Evolutionary conservation across 2,888 invertebrate genomes (phyloP), one percentile per base, ranked within the genome.

Genomic region (Molorchus minor): DNA sequence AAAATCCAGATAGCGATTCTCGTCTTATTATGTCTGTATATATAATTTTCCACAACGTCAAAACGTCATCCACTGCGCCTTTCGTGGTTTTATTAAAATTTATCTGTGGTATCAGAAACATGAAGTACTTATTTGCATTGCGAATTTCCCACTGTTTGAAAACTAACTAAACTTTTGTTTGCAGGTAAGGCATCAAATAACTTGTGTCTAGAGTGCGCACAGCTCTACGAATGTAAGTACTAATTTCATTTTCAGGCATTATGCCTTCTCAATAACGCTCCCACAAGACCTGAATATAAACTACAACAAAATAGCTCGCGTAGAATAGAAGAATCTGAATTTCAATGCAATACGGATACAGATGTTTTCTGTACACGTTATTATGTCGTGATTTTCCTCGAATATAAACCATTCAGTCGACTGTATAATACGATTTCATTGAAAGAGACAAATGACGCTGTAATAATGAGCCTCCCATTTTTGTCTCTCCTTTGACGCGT

Each of bases 391-490:
- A 61, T 61, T 30, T 30, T 21, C 53, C 53, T 52, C 53, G 56
- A 40, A 61, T 53, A 53, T 56, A 56, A 56, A 56, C 49, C 33
- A 56, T 35, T 55, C 46, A 35, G 46, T 53, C 40, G 46, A 56
- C 53, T 21, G 47, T 52, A 56, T 61, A 53, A 46, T 56, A 41
- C 46, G 60, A 47, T 56, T 49, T 36, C 44, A 38, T 38, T 53
- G 55, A 61, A 53, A 41, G 43, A 56, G 53, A 61, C 61, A 61
- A 61, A 61, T 61, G 61, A 55, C 56, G 40, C 12, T 40, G 45
- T 61, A 56, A 61, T 61, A 53, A 61, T 38, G 53, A 41, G 47
- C 44, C 40, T 49, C 17, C 53, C 53, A 15, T 56, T 47, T 29
- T 21, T 21, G 17, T 52, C 41, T 47, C 20, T 45, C 36, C 16